phyloP scores from a whole-genome alignment of 92 coral and sea anemone species.

The Umimayanthus kanabou region DNA sequence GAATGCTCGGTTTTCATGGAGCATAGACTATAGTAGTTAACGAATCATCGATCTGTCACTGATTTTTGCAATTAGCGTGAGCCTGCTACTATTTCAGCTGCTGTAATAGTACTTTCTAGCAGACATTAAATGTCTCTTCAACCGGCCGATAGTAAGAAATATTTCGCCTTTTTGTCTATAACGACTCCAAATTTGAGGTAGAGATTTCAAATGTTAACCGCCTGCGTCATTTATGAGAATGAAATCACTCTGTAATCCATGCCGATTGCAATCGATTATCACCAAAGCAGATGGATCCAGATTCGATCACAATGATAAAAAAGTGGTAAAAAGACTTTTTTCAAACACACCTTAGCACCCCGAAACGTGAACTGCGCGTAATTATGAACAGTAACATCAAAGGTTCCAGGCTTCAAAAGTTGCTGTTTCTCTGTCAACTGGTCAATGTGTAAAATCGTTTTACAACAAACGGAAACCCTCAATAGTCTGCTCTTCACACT shows the following conservation, averaged over 20 bases:
- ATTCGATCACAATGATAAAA: not conserved
- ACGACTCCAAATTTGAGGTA: not conserved
- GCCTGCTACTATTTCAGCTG: not conserved
- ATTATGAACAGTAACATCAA: not conserved
- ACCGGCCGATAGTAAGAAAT: not conserved
- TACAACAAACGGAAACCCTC: slow-evolving; percentile 11
- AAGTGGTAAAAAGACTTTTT: too few species aligned
- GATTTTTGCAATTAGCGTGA: not conserved
- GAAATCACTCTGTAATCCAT: not conserved
- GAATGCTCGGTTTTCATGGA: not conserved
- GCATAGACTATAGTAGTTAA: not conserved
- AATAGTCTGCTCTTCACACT: slow-evolving; percentile 7
- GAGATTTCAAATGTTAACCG: not conserved
- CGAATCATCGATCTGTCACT: not conserved
- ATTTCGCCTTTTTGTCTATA: too few species aligned
- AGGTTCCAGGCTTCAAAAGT: not conserved
- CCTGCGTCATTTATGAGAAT: not conserved
- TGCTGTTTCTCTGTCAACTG: slow-evolving; percentile 23
- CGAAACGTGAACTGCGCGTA: not conserved
- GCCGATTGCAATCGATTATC: not conserved
- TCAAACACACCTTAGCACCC: too few species aligned
- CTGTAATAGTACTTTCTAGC: not conserved
- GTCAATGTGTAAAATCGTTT: slow-evolving; percentile 1
- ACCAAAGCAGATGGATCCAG: not conserved
- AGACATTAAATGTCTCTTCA: not conserved